A percentile compares a stretch with the other conserved stretches of the same genome.
These are phyloP conservation scores for Syngnathoides biaculeatus DNA, from an alignment of 2,113 vertebrate species.

Conservation along the genomic window DNA sequence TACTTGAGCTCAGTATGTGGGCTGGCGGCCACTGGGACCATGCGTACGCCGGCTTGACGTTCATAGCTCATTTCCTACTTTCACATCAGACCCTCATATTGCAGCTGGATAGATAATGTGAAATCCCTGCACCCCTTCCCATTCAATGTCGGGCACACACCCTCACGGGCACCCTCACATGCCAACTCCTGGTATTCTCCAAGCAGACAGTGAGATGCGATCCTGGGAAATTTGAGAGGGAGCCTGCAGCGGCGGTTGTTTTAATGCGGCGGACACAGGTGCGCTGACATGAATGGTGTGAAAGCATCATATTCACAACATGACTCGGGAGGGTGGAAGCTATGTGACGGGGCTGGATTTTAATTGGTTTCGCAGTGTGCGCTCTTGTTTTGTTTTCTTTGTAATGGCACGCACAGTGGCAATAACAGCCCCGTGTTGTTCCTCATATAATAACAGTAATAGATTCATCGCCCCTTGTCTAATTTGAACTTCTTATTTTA, in stretches of 20 bases:
- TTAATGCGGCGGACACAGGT: slow-evolving; percentile 60
- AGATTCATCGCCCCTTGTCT: slow-evolving; percentile 55
- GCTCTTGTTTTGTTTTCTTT: slow-evolving; percentile 62
- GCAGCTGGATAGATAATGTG: slow-evolving; percentile 61
- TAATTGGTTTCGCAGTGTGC: slow-evolving; percentile 65
- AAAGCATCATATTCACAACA: slow-evolving; percentile 53
- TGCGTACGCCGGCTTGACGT: slow-evolving; percentile 44
- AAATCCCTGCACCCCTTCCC: slow-evolving; percentile 42
- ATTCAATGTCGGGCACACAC: slow-evolving; percentile 10
- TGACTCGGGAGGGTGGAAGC: slow-evolving; percentile 50
- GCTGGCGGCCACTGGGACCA: slow-evolving; percentile 56
- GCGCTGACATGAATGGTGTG: slow-evolving; percentile 51
- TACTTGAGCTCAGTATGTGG: slow-evolving; percentile 63
- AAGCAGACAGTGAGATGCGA: slow-evolving; percentile 40
- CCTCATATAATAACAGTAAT: slow-evolving; percentile 65
- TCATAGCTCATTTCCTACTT: slow-evolving; percentile 66
- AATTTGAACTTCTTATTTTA: slow-evolving; percentile 40
- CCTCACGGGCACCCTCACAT: slow-evolving; percentile 37
- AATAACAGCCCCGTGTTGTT: slow-evolving; percentile 52
- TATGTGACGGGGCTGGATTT: slow-evolving; percentile 63
- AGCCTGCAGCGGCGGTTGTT: slow-evolving; percentile 32
- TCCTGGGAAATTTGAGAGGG: slow-evolving; percentile 46
- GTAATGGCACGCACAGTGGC: slow-evolving; percentile 54
- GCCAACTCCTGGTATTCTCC: slow-evolving; percentile 44
- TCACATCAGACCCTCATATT: slow-evolving; percentile 58